Evolutionary conservation across 2,113 vertebrate species (phyloP), one percentile per base, ranked within the genome.

Genomic region (Falcunculus frontatus): DNA sequence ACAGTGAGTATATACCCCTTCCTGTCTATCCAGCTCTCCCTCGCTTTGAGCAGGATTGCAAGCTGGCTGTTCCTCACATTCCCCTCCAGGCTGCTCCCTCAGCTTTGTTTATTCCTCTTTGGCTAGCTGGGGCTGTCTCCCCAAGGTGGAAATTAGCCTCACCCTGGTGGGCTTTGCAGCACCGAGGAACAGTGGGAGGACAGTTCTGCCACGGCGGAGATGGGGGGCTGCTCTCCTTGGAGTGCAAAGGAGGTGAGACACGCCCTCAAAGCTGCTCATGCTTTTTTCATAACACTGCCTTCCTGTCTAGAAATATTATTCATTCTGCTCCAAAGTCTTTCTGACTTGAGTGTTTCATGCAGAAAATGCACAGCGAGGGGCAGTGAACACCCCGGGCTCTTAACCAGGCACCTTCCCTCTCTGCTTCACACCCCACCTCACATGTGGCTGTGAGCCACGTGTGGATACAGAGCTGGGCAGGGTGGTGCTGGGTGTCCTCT

Each of bases 231-330:
- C 42, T 91, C 39, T 56, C 13, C 68, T 59, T 39, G 16, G 20
- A 81, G 85, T 67, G 87, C 93, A 94, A 50, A 62, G 50, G 87
- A 95, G 89, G 89, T 93, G 70, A 96, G 78, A 42, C 3, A 6
- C 8, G 1, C 59, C 84, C 67, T 87, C 3, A 8, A 6, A 88
- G 55, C 69, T 80, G 46, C 50, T 90, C 63, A 26, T 62, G 72
- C 13, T 23, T 94, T 62, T 96, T 88, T 85, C 55, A 33, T 68
- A 78, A 89, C 5, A 3, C 52, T 47, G 84, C 4, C 68, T 62
- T 93, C 75, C 67, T 94, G 93, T 91, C 89, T 70, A 72, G 78
- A 86, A 90, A 63, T 50, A 32, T 57, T 76, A 69, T 35, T 77
- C 75, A 49, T 39, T n/a, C 64, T 70, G 13, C 42, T 83, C 13